A percentile compares a stretch with the other conserved stretches of the same genome.
Evolutionary conservation across 2,888 invertebrate species (phyloP).

Genomic region (Caenorhabditis imperialis): DNA sequence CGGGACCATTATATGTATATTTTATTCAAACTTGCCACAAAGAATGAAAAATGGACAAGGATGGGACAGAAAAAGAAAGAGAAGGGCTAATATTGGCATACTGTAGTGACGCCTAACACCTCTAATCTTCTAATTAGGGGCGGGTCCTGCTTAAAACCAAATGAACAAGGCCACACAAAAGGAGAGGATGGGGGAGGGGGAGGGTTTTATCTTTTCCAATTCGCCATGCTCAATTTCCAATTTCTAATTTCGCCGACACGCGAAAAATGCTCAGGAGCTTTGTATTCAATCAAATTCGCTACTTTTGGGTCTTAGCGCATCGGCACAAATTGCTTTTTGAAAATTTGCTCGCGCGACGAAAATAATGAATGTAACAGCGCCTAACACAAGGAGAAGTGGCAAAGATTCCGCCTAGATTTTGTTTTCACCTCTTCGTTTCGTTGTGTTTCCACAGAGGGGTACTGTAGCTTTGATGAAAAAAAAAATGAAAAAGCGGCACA

Average conservation of each 20-base stretch:
- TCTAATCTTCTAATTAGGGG: constrained; percentile 53
- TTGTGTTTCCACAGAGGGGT: no score
- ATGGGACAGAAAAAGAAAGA: no score
- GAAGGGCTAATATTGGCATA: constrained; percentile 13
- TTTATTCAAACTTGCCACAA: constrained; percentile 40
- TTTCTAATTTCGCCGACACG: no score
- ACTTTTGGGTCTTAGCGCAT: constrained; percentile 52
- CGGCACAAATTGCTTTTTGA: constrained; percentile 50
- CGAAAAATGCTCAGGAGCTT: no score
- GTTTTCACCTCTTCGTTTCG: no score
- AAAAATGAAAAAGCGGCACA: constrained; percentile 13
- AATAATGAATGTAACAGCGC: constrained; percentile 50
- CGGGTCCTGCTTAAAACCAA: constrained; percentile 16
- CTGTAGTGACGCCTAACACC: constrained; percentile 15
- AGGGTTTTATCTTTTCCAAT: no score
- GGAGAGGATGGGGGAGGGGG: constrained; percentile 16
- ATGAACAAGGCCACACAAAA: background rate
- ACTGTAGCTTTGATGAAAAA: constrained; percentile 14
- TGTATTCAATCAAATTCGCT: constrained; percentile 53
- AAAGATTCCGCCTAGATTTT: no score
- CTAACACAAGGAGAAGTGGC: no score
- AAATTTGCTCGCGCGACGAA: constrained; percentile 17
- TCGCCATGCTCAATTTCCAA: no score
- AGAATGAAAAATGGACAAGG: background rate
- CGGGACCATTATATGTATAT: constrained; percentile 37